A percentile compares a stretch with the other conserved stretches of the same genome.
These are phyloP conservation scores for Drosophila kikkawai DNA, from an alignment of 1,140 invertebrate species.

Conservation along the genomic window DNA sequence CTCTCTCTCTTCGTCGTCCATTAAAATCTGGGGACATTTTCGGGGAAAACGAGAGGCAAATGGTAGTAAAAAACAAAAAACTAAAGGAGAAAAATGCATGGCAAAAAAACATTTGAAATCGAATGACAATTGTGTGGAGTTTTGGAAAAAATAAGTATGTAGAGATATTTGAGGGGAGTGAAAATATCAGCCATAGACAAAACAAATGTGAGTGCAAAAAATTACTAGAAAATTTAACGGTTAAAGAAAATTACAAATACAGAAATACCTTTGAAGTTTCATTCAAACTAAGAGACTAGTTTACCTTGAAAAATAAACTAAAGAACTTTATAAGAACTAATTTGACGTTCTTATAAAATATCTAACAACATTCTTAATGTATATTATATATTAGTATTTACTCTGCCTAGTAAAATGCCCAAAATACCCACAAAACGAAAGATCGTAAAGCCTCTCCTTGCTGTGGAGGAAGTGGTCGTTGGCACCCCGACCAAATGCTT, in stretches of 20 bases:
- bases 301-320: too few relatives aligned
- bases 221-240: not conserved
- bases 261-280: too few relatives aligned
- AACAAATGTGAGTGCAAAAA: constrained; percentile 17
- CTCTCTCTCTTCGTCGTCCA: not conserved
- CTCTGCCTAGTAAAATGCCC: not conserved
- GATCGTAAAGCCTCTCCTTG: not conserved
- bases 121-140: constrained; percentile 59
- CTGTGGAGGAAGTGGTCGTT: not conserved
- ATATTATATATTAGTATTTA: not conserved
- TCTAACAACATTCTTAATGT: too few relatives aligned
- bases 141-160: not conserved
- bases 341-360: too few relatives aligned
- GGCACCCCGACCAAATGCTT: not conserved
- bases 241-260: too few relatives aligned
- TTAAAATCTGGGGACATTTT: constrained; percentile 23
- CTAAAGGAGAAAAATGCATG: not conserved
- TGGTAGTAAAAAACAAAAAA: constrained; percentile 5
- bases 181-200: constrained; percentile 9
- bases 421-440: not conserved
- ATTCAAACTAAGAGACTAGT: too few relatives aligned
- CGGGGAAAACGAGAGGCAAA: constrained; percentile 6
- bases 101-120: constrained; percentile 31
- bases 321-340: too few relatives aligned
- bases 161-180: not conserved